A percentile compares a stretch with the other conserved stretches of the same genome.
phyloP scores from a whole-genome alignment of 1,140 invertebrate genomes.

The Brevipalpus yothersi region DNA sequence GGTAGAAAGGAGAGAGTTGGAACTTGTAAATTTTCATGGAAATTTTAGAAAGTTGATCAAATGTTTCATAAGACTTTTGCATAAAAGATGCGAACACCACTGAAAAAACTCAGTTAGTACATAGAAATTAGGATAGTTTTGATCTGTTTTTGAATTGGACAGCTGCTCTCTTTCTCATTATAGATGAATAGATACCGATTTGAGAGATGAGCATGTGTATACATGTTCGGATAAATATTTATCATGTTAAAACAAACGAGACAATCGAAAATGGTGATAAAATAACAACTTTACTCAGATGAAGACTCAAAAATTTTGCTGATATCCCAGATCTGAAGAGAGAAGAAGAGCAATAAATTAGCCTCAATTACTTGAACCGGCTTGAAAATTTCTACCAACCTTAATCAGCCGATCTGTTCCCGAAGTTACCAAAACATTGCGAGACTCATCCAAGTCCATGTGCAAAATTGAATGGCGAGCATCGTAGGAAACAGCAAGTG shows the following conservation, averaged over 20 bases:
- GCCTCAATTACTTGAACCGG: neutral
- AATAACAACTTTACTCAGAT: neutral
- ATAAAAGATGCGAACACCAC: too few relatives aligned
- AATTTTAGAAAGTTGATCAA: too few relatives aligned
- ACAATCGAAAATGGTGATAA: neutral
- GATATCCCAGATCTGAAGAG: slow-evolving; percentile 24
- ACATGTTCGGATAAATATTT: neutral
- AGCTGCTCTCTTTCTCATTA: neutral
- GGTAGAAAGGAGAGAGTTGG: too few relatives aligned
- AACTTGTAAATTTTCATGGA: too few relatives aligned
- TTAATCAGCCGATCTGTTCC: slow-evolving; percentile 84
- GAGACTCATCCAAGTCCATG: slow-evolving; percentile 67
- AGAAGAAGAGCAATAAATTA: neutral
- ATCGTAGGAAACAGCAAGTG: slow-evolving; percentile 81
- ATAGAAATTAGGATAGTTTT: too few relatives aligned
- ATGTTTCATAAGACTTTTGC: too few relatives aligned
- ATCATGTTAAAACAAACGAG: slow-evolving; percentile 3
- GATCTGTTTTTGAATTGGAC: neutral
- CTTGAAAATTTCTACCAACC: neutral
- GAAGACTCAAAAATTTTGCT: neutral
- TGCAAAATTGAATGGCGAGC: slow-evolving; percentile 67
- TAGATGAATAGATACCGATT: neutral
- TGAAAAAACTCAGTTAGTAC: too few relatives aligned
- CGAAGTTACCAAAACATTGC: slow-evolving; percentile 59
- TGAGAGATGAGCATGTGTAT: neutral